Evolutionary conservation across 2,113 vertebrate species (phyloP), one percentile per base, ranked within the genome.

Genomic region (Axis porcinus): DNA sequence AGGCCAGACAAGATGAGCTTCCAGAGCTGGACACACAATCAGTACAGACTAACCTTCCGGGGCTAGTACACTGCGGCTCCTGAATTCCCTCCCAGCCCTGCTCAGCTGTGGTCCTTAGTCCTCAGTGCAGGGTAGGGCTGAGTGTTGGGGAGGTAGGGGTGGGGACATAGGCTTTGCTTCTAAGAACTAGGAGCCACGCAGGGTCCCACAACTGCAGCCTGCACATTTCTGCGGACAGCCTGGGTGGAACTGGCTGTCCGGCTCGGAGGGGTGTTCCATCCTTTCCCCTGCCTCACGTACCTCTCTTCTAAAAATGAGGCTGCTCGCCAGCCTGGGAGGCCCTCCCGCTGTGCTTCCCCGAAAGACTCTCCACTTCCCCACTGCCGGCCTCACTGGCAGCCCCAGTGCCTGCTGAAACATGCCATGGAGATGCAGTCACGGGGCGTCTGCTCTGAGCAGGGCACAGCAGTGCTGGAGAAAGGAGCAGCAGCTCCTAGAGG

Each of bases 381-480:
- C 11, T 5, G 45, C n/a, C 4, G 9, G 30, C n/a, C 28, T 81
- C 92, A 28, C 70, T 57, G 28, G 43, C 95, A 3, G 86, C 85
- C 33, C 19, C 5, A n/a, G 95, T 7, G 14, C 96, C n/a, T 40
- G 93, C 27, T 47, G 97, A 88, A 95, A 82, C 93, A 47, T 55
- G 52, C 92, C 82, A 95, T 87, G 95, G 92, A 97, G 91, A 91
- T 64, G 88, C 90, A 89, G 62, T 95, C 97, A 91, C 13, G 28
- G 97, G 89, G 91, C 97, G 97, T 98, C 96, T 89, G 94, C 94
- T 96, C 95, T 92, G 98, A 98, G 96, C 95, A 19, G 94, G 97
- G 94, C 95, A 87, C 91, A 83, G 97, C 36, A 81, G 96, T 54
- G 30, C 93, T 94, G 94, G 92, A 96, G 97, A 92, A 98, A 97